A percentile compares a stretch with the other conserved stretches of the same genome.
Conservation (phyloP, 2,888 invertebrate genomes). For the Pharmacophagus antenor region DNA sequence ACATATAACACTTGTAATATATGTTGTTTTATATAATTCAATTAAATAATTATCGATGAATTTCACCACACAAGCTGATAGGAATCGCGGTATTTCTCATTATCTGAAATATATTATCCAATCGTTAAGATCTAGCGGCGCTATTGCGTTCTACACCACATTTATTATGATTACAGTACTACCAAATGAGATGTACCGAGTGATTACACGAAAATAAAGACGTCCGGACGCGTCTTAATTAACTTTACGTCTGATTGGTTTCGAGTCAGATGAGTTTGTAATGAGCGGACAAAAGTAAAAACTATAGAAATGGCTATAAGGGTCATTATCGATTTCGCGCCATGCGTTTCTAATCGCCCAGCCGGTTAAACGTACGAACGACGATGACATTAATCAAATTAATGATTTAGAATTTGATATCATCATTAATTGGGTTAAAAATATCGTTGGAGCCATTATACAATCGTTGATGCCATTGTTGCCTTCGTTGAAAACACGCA, state of each 20-base stretch:
- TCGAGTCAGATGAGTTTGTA: conserved; percentile 4
- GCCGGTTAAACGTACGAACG: conserved; percentile 44
- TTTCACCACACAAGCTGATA: no score
- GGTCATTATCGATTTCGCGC: conserved; percentile 48
- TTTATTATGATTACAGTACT: conserved; percentile 28
- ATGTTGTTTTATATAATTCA: no score
- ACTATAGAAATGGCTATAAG: conserved; percentile 32
- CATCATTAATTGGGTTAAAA: conserved; percentile 73
- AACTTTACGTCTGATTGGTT: conserved; percentile 32
- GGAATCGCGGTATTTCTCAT: neutral
- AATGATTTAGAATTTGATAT: conserved; percentile 61
- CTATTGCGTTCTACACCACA: conserved; percentile 6
- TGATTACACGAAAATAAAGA: conserved; percentile 34
- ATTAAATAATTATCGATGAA: no score
- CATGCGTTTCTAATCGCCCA: conserved; percentile 39
- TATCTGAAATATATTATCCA: conserved; percentile 2
- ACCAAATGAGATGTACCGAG: conserved; percentile 28
- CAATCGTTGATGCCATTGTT: conserved; percentile 34
- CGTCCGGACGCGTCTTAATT: conserved; percentile 37
- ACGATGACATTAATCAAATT: conserved; percentile 61
- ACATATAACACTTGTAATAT: no score
- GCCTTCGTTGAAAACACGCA: conserved; percentile 25
- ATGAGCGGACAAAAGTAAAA: conserved; percentile 18
- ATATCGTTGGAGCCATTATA: conserved; percentile 52
- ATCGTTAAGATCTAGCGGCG: conserved; percentile 9